A percentile compares a stretch with the other conserved stretches of the same genome.
phyloP scores from a whole-genome alignment of 2,888 invertebrate genomes.

The Imbricaverruca yamaguchii region DNA sequence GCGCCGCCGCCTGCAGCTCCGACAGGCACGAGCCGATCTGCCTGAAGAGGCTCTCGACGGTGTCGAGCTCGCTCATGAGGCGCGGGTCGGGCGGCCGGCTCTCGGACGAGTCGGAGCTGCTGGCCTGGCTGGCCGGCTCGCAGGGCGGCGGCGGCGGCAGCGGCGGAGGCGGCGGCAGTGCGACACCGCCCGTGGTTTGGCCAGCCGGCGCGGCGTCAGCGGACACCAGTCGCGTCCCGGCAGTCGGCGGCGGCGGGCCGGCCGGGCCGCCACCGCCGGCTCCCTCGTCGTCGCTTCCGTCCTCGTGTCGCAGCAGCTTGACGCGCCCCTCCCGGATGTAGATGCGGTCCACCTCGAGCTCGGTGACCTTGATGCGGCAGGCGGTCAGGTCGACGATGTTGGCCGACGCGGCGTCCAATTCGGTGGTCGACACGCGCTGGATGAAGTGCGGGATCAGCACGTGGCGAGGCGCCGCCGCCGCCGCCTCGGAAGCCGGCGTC shows the following conservation, averaged over 20 bases:
- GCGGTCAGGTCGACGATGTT: conserved; percentile 9
- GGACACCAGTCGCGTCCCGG: neutral
- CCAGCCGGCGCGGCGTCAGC: neutral
- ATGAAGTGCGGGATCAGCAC: conserved; percentile 11
- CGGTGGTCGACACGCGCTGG: conserved; percentile 4
- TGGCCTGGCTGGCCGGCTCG: neutral
- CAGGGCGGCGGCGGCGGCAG: neutral
- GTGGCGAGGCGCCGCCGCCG: neutral
- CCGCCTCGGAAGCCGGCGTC: neutral
- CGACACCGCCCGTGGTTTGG: neutral
- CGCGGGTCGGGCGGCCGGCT: neutral
- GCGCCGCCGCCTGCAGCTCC: neutral
- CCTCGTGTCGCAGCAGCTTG: neutral
- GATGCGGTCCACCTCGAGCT: conserved; percentile 20
- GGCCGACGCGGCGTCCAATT: conserved; percentile 19
- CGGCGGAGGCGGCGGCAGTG: neutral
- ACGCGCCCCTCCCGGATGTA: conserved; percentile 12
- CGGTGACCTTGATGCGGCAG: conserved; percentile 21
- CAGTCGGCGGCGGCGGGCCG: neutral
- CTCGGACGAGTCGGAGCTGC: neutral
- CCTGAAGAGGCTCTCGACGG: neutral
- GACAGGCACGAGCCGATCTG: conserved; percentile 13
- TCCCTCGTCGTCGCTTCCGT: conserved; percentile 3
- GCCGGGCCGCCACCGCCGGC: neutral
- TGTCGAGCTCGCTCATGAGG: neutral